A percentile compares a stretch with the other conserved stretches of the same genome.
Conservation (phyloP, 1,140 invertebrate genomes). For the Wasmannia auropunctata region DNA sequence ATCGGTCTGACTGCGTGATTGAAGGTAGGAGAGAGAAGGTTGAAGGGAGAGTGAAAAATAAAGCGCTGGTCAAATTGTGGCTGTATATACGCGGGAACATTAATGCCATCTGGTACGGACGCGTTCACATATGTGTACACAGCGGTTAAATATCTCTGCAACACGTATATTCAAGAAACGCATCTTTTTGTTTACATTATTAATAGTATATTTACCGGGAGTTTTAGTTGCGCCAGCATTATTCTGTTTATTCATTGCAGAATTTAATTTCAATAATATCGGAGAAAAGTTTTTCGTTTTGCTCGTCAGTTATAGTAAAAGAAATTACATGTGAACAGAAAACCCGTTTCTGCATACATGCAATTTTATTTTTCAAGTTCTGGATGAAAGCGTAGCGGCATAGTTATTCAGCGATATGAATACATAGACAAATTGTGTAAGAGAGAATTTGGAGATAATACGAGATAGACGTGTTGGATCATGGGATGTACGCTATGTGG, state of each 20-base stretch:
- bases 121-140: background rate
- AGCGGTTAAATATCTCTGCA: background rate
- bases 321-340: background rate
- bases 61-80: constrained; percentile 24
- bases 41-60: constrained; percentile 10
- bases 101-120: background rate
- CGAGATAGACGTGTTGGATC: constrained; percentile 72
- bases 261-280: constrained; percentile 7
- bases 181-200: background rate
- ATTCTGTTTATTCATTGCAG: background rate
- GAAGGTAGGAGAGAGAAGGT: constrained; percentile 7
- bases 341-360: background rate
- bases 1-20: constrained; percentile 34
- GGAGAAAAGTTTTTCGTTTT: background rate
- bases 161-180: background rate
- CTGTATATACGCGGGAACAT: background rate
- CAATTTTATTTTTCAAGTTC: background rate
- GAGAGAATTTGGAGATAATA: constrained; percentile 73
- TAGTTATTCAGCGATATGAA: constrained; percentile 14
- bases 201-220: background rate
- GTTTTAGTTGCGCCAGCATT: background rate
- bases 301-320: background rate
- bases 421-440: constrained; percentile 55
- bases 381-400: constrained; percentile 1
- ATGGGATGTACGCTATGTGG: constrained; percentile 67